Evolutionary conservation across 64 coral and sea anemone genomes (phyloP).

Genomic region (Montipora sp.): DNA sequence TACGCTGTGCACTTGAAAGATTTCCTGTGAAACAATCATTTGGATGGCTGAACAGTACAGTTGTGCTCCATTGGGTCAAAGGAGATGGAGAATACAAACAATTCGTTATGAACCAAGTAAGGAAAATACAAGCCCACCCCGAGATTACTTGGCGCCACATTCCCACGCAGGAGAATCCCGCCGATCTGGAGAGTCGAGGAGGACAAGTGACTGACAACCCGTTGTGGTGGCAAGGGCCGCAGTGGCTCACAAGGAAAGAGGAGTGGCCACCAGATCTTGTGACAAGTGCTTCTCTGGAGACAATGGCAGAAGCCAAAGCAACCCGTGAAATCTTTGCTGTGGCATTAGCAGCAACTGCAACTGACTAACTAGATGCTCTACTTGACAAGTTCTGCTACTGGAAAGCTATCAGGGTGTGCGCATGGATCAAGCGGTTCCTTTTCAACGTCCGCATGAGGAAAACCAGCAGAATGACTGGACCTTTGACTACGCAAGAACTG

Average conservation of each 20-base stretch:
- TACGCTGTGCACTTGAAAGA: no score
- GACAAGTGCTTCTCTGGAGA: neutral
- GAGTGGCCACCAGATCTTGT: neutral
- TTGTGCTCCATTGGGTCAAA: neutral
- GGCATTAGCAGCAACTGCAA: neutral
- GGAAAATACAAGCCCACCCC: neutral
- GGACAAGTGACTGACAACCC: neutral
- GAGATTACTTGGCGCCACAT: neutral
- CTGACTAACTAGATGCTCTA: neutral
- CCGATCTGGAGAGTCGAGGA: neutral
- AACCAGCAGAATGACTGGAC: no score
- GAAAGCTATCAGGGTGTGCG: neutral
- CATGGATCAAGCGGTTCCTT: no score
- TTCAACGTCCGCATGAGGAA: no score
- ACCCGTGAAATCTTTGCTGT: neutral
- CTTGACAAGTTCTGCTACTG: neutral
- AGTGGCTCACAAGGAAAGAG: neutral
- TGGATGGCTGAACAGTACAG: neutral
- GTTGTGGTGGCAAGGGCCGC: neutral
- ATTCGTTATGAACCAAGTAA: conserved; percentile 12
- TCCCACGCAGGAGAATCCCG: neutral
- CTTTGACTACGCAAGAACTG: neutral
- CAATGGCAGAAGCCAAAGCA: neutral
- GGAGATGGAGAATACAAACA: neutral
- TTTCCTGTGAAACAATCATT: no score